Evolutionary conservation across 2,888 invertebrate species (phyloP).

Genomic region (Mechanitis mazaeus): DNA sequence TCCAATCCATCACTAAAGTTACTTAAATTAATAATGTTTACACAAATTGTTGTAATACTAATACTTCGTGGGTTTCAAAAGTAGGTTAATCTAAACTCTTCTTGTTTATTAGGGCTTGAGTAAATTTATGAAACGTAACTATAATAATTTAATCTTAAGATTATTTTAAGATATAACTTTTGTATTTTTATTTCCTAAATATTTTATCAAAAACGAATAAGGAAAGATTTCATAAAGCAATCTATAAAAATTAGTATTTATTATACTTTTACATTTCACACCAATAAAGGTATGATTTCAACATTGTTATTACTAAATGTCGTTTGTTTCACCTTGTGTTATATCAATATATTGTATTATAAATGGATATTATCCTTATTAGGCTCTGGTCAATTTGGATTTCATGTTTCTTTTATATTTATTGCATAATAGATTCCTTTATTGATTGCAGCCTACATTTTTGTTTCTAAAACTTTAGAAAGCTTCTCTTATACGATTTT

Average conservation of each 20-base stretch:
- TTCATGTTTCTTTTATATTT: conserved; percentile 15
- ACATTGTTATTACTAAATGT: conserved; percentile 3
- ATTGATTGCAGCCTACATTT: not conserved
- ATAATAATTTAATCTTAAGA: no score
- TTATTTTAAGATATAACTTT: no score
- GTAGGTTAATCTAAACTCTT: no score
- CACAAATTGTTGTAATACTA: no score
- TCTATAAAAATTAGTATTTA: conserved; percentile 3
- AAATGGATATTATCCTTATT: conserved; percentile 12
- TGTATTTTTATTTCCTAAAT: no score
- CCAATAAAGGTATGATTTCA: not conserved
- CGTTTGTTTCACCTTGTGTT: conserved; percentile 2
- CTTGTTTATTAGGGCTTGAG: no score
- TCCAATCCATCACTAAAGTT: no score
- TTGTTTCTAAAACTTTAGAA: no score
- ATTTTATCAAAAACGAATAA: not conserved
- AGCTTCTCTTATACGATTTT: no score
- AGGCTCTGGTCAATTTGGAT: conserved; percentile 9
- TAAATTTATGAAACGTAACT: no score
- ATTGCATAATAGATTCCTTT: conserved; percentile 8
- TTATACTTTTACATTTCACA: conserved; percentile 5
- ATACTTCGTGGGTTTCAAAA: no score
- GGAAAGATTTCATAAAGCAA: not conserved
- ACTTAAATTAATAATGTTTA: no score
- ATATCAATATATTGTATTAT: conserved; percentile 9